Evolutionary conservation across 1,140 invertebrate genomes (phyloP).

Genomic region (Camponotus vicinus): DNA sequence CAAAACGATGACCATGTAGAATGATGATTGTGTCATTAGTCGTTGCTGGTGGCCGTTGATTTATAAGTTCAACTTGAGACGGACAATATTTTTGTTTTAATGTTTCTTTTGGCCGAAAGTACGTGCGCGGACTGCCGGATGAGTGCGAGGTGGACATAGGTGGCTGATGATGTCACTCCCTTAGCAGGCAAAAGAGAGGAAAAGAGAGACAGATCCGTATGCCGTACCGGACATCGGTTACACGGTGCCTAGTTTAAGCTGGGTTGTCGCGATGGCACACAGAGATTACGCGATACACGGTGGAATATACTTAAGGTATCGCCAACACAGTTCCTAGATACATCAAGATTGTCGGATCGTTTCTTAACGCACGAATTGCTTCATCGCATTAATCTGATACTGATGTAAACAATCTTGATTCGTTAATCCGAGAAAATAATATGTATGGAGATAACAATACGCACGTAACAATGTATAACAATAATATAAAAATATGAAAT

Average conservation of each 20-base stretch:
- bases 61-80: conserved; percentile 80
- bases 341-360: conserved; percentile 68
- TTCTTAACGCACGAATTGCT: conserved; percentile 45
- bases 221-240: conserved; percentile 78
- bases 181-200: conserved; percentile 53
- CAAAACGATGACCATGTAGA: conserved; percentile 47
- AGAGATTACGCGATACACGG: conserved; percentile 81
- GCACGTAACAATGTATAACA: neutral
- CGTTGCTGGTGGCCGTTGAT: conserved; percentile 75
- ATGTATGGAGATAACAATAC: neutral
- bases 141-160: conserved; percentile 79
- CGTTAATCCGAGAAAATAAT: neutral
- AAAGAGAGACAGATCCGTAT: conserved; percentile 70
- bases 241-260: conserved; percentile 81
- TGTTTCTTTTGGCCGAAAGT: conserved; percentile 78
- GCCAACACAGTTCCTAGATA: conserved; percentile 69
- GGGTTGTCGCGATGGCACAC: conserved; percentile 82
- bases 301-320: conserved; percentile 74
- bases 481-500: neutral
- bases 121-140: conserved; percentile 81
- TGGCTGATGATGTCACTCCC: conserved; percentile 83
- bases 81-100: conserved; percentile 80
- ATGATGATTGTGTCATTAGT: conserved; percentile 69
- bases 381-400: neutral
- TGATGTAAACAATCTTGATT: conserved; percentile 12